Evolutionary conservation across 1,140 invertebrate species (phyloP).

Genomic region (Eupristina koningsbergeri): DNA sequence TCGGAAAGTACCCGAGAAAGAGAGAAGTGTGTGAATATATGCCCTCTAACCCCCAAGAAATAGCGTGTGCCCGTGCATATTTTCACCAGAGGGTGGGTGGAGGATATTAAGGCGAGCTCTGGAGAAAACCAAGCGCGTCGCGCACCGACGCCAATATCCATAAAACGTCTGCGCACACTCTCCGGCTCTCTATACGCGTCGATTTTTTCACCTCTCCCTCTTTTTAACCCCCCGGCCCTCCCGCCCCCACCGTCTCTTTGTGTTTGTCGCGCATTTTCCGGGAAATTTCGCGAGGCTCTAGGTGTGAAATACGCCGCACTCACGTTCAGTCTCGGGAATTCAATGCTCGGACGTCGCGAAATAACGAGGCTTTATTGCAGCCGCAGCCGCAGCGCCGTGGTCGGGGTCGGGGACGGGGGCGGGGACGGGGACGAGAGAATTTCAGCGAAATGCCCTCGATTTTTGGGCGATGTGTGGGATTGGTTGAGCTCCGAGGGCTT

Average conservation of each 20-base stretch:
- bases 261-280: background rate
- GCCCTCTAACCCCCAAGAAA: slow-evolving; percentile 9
- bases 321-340: slow-evolving; percentile 22
- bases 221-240: background rate
- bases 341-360: slow-evolving; percentile 12
- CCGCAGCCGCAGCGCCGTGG: too few species aligned
- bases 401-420: background rate
- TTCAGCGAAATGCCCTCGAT: slow-evolving; percentile 13
- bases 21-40: slow-evolving; percentile 15
- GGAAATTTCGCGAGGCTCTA: slow-evolving; percentile 18
- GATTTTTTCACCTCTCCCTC: slow-evolving; percentile 3
- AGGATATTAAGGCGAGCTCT: slow-evolving; percentile 41
- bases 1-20: slow-evolving; percentile 29
- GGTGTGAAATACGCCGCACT: slow-evolving; percentile 31
- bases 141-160: slow-evolving; percentile 45
- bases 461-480: background rate
- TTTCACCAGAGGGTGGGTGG: slow-evolving; percentile 36
- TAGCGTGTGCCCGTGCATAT: slow-evolving; percentile 42
- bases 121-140: slow-evolving; percentile 35
- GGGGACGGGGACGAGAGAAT: background rate
- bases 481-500: slow-evolving; percentile 4
- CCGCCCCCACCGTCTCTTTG: too few species aligned
- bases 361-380: slow-evolving; percentile 30
- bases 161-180: slow-evolving; percentile 34
- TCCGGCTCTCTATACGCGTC: background rate